phyloP scores from a whole-genome alignment of 1,140 invertebrate species.

The Heliconius congener region DNA sequence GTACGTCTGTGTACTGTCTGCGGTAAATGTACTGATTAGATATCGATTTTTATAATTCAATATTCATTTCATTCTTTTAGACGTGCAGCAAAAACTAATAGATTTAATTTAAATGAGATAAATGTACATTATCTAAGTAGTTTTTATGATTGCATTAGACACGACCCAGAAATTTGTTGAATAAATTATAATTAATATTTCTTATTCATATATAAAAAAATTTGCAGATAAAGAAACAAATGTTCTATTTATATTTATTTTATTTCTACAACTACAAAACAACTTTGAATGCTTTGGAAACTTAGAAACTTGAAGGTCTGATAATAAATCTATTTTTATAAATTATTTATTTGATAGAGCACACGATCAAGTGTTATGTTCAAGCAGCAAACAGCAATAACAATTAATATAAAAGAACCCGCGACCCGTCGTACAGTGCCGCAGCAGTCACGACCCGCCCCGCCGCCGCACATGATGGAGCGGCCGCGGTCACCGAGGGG shows the following conservation, averaged over 20 bases:
- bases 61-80: neutral
- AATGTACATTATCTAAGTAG: neutral
- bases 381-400: neutral
- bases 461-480: slow-evolving; percentile 8
- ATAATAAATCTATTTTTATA: too few species aligned
- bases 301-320: too few species aligned
- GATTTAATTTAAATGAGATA: neutral
- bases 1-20: neutral
- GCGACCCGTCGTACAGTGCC: neutral
- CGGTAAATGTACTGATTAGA: neutral
- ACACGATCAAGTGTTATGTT: neutral
- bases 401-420: slow-evolving; percentile 23
- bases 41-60: neutral
- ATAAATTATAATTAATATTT: neutral
- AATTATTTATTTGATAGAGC: neutral
- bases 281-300: too few species aligned
- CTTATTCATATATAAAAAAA: neutral
- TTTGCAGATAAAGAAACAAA: neutral
- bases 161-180: neutral
- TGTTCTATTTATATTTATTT: too few species aligned
- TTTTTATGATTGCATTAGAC: neutral
- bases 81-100: neutral
- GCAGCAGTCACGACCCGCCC: neutral
- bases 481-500: neutral
- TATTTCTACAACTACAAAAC: too few species aligned